Conservation (phyloP, 2,888 invertebrate species). For the Coenonympha arcania region DNA sequence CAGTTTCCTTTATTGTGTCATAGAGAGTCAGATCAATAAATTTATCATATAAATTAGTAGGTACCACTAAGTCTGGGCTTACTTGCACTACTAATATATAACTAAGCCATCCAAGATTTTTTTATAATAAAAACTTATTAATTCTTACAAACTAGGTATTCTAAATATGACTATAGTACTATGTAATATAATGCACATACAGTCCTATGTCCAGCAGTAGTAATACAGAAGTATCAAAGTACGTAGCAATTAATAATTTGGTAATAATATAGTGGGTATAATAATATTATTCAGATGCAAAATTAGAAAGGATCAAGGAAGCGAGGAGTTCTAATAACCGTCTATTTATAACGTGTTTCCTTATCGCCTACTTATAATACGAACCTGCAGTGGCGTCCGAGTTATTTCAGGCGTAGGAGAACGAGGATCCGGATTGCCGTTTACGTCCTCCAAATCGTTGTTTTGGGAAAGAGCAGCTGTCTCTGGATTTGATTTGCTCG, state of each 20-base stretch:
- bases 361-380: slow-evolving; percentile 22
- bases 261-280: no score
- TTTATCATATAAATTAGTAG: slow-evolving; percentile 59
- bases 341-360: slow-evolving; percentile 10
- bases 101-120: no score
- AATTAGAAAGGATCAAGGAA: not conserved
- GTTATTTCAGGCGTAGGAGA: slow-evolving; percentile 75
- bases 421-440: slow-evolving; percentile 68
- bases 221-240: no score
- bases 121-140: no score
- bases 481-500: slow-evolving; percentile 54
- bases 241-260: no score
- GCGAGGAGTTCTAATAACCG: not conserved
- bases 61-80: slow-evolving; percentile 48
- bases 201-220: no score
- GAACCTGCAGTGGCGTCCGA: slow-evolving; percentile 76
- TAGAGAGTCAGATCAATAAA: slow-evolving; percentile 54
- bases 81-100: slow-evolving; percentile 37
- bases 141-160: no score
- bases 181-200: no score
- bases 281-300: not conserved
- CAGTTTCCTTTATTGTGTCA: slow-evolving; percentile 52
- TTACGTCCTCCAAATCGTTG: slow-evolving; percentile 43
- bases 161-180: no score
- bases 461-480: slow-evolving; percentile 41